phyloP scores from a whole-genome alignment of 2,888 invertebrate species.

The Hedya salicella region DNA sequence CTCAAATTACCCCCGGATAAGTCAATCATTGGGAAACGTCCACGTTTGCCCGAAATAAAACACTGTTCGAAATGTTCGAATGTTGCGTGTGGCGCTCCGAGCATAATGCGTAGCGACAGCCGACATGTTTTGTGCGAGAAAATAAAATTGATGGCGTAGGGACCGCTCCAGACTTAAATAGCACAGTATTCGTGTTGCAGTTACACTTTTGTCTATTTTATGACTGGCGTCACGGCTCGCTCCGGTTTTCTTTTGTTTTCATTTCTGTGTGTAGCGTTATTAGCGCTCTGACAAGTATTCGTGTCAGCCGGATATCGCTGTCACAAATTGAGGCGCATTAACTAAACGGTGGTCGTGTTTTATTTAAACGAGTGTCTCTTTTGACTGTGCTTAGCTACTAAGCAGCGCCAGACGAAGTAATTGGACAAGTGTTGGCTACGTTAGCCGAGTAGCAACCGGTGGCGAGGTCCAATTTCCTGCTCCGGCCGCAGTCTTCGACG shows the following conservation, averaged over 20 bases:
- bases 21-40: constrained; percentile 83
- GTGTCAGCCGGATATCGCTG: constrained; percentile 72
- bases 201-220: constrained; percentile 83
- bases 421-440: constrained; percentile 74
- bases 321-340: constrained; percentile 61
- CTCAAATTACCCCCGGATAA: constrained; percentile 85
- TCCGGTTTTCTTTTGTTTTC: constrained; percentile 62
- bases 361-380: constrained; percentile 66
- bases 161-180: constrained; percentile 80
- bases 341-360: constrained; percentile 56
- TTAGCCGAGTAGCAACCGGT: constrained; percentile 53
- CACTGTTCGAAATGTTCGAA: constrained; percentile 73
- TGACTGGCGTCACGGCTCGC: constrained; percentile 72
- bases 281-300: constrained; percentile 72
- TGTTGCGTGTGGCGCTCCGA: constrained; percentile 80
- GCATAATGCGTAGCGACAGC: constrained; percentile 83
- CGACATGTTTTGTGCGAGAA: constrained; percentile 84
- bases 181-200: constrained; percentile 75
- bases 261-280: constrained; percentile 73
- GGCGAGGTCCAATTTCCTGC: constrained; percentile 78
- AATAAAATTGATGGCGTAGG: constrained; percentile 83
- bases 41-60: constrained; percentile 82
- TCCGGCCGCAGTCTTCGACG: constrained; percentile 73
- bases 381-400: constrained; percentile 58
- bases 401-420: constrained; percentile 70